Conservation (phyloP, 2,888 invertebrate genomes). For the Aporophyla nigra region DNA sequence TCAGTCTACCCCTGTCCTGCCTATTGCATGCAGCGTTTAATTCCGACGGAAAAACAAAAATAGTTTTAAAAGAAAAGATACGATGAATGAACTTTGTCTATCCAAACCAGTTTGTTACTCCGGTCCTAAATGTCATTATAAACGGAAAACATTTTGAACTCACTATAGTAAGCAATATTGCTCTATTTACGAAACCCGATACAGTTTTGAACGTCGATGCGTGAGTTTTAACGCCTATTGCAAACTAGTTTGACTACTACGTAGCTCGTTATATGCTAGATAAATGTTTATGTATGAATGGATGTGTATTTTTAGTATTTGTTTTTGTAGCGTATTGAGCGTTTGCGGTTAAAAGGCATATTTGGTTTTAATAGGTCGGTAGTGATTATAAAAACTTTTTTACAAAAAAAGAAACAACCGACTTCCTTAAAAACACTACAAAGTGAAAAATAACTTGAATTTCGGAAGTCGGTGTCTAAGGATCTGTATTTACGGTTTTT, state of each 20-base stretch:
- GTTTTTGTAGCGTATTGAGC: constrained; percentile 37
- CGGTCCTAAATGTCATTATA: not conserved
- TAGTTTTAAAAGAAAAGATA: too few species aligned
- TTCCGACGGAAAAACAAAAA: not conserved
- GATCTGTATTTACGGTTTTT: too few species aligned
- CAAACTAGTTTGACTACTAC: constrained; percentile 47
- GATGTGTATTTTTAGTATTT: constrained; percentile 56
- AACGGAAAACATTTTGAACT: constrained; percentile 31
- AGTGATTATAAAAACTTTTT: too few species aligned
- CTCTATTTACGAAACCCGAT: constrained; percentile 54
- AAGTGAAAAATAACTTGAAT: too few species aligned
- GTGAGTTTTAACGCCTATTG: constrained; percentile 56
- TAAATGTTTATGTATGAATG: constrained; percentile 56
- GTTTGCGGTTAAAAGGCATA: constrained; percentile 10
- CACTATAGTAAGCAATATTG: constrained; percentile 35
- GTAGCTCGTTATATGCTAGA: constrained; percentile 39
- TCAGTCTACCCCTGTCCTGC: too few species aligned
- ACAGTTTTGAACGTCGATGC: constrained; percentile 56
- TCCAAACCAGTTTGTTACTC: constrained; percentile 13
- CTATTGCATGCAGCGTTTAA: not conserved
- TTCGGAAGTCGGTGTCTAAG: too few species aligned
- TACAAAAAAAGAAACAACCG: too few species aligned
- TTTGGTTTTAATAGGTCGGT: constrained; percentile 15
- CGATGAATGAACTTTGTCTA: not conserved
- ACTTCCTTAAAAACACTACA: too few species aligned